These are phyloP conservation scores for Hyppa rectilinea DNA, from an alignment of 2,888 invertebrate genomes.

Conservation along the genomic window DNA sequence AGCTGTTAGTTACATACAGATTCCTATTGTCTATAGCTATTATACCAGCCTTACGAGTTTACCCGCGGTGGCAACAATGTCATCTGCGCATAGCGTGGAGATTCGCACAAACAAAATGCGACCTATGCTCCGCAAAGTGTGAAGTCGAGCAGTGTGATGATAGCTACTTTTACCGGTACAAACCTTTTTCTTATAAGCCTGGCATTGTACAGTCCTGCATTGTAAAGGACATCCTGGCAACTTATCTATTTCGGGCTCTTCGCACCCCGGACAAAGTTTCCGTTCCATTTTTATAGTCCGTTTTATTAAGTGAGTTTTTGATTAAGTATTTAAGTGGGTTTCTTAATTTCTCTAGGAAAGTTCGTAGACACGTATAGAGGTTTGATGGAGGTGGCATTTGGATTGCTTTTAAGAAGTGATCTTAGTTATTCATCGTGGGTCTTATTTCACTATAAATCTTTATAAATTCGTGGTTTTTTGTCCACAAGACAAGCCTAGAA, in stretches of 20 bases:
- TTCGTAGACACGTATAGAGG: not conserved
- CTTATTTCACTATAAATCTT: not conserved
- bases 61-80: not conserved
- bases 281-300: constrained; percentile 70
- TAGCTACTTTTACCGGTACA: constrained; percentile 8
- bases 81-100: no score
- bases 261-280: constrained; percentile 75
- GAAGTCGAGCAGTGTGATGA: no score
- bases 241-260: constrained; percentile 74
- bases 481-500: no score
- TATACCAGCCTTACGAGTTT: not conserved
- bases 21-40: not conserved
- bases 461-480: not conserved
- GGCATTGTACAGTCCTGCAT: constrained; percentile 79
- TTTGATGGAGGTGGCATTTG: not conserved
- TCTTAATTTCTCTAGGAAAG: not conserved
- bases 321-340: not conserved
- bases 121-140: no score
- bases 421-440: not conserved
- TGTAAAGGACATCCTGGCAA: constrained; percentile 78
- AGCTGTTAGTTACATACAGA: not conserved
- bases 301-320: not conserved
- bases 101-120: not conserved
- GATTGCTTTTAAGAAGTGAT: not conserved
- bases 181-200: constrained; percentile 70